phyloP scores from a whole-genome alignment of 2,888 invertebrate species.

The Ectropis crepuscularia region DNA sequence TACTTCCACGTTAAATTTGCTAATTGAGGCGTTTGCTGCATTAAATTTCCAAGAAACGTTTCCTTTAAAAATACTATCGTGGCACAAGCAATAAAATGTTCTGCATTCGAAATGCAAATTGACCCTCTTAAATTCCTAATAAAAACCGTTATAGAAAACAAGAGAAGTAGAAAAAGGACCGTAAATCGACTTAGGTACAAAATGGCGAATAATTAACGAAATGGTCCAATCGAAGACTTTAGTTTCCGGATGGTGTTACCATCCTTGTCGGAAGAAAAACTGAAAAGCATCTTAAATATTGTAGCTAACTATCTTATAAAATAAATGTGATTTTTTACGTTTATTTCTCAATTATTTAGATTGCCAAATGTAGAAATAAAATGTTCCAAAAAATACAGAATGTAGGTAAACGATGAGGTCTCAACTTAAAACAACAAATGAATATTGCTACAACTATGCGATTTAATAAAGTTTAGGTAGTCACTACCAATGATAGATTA shows the following conservation, averaged over 20 bases:
- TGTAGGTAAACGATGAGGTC: too few species aligned
- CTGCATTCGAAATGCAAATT: constrained; percentile 66
- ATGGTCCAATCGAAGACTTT: constrained; percentile 83
- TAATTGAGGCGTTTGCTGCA: constrained; percentile 25
- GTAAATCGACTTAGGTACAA: constrained; percentile 84
- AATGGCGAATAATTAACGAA: constrained; percentile 85
- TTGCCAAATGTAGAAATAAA: too few species aligned
- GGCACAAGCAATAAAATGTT: constrained; percentile 55
- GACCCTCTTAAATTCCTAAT: constrained; percentile 64
- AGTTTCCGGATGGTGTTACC: constrained; percentile 56
- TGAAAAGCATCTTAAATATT: too few species aligned
- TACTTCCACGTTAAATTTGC: constrained; percentile 18
- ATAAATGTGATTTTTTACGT: too few species aligned
- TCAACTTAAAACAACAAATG: too few species aligned
- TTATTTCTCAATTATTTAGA: too few species aligned
- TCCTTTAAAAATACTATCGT: constrained; percentile 46
- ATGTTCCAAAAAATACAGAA: too few species aligned
- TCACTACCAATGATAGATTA: too few species aligned
- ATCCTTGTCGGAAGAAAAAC: too few species aligned
- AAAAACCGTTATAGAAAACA: constrained; percentile 69
- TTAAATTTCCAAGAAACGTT: constrained; percentile 36
- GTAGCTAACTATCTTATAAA: too few species aligned
- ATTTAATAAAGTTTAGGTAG: too few species aligned
- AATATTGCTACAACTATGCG: too few species aligned
- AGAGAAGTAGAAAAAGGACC: constrained; percentile 65